Evolutionary conservation across 2,888 invertebrate species (phyloP).

Genomic region (Volucella inanis): DNA sequence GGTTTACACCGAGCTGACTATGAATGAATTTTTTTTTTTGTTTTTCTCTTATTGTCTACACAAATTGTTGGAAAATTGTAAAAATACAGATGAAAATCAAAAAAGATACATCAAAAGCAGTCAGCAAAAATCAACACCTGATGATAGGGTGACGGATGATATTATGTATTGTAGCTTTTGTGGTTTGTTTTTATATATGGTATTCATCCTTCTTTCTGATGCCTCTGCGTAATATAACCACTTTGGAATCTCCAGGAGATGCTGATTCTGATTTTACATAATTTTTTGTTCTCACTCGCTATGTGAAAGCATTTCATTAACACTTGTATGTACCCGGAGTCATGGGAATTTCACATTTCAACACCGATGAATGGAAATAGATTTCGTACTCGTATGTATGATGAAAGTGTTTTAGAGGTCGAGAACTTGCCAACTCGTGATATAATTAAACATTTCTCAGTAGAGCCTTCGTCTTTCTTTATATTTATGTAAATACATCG

Average conservation of each 20-base stretch:
- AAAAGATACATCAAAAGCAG: not conserved
- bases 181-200: not conserved
- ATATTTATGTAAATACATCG: not conserved
- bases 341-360: slow-evolving; percentile 46
- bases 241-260: slow-evolving; percentile 37
- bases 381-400: slow-evolving; percentile 9
- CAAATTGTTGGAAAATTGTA: slow-evolving; percentile 38
- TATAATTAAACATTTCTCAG: not conserved
- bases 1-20: slow-evolving; percentile 40
- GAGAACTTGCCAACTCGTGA: slow-evolving; percentile 26
- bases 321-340: slow-evolving; percentile 14
- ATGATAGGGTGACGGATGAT: not conserved
- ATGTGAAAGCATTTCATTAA: slow-evolving; percentile 3
- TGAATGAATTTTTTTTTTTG: slow-evolving; percentile 59
- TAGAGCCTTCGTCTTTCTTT: slow-evolving; percentile 7
- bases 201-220: not conserved
- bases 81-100: not conserved
- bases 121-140: slow-evolving; percentile 21
- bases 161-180: not conserved
- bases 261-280: not conserved
- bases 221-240: slow-evolving; percentile 12
- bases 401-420: slow-evolving; percentile 25
- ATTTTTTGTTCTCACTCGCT: slow-evolving; percentile 6
- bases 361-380: slow-evolving; percentile 35
- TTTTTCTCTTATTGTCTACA: slow-evolving; percentile 7